These are phyloP conservation scores for Apamea anceps DNA, from an alignment of 2,888 invertebrate genomes.

Conservation along the genomic window DNA sequence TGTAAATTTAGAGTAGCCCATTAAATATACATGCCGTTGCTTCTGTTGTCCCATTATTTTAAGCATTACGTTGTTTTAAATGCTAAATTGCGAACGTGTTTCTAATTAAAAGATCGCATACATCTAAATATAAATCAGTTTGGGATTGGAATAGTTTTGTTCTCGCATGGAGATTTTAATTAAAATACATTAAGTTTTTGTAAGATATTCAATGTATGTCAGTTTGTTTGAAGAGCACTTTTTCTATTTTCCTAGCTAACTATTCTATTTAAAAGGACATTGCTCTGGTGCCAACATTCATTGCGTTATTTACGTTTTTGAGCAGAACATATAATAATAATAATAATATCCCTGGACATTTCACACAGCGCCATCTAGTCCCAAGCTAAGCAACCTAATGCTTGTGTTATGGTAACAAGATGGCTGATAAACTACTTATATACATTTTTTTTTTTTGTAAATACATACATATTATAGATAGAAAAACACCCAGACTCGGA, in stretches of 20 bases:
- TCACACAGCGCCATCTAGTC: no score
- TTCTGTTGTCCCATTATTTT: slow-evolving; percentile 31
- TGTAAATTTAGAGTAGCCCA: slow-evolving; percentile 38
- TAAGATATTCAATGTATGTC: not conserved
- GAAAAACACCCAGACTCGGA: no score
- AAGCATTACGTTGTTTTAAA: slow-evolving; percentile 41
- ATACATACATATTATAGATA: no score
- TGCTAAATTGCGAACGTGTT: slow-evolving; percentile 48
- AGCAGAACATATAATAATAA: no score
- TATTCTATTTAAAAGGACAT: not conserved
- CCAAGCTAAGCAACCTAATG: no score
- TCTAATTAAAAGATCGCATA: slow-evolving; percentile 59
- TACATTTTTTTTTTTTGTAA: no score
- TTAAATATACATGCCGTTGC: slow-evolving; percentile 42
- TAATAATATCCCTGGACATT: no score
- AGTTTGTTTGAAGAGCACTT: not conserved
- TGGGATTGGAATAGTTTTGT: slow-evolving; percentile 47
- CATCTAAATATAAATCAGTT: slow-evolving; percentile 53
- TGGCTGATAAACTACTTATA: no score
- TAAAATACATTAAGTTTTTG: slow-evolving; percentile 19
- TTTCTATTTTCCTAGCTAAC: not conserved
- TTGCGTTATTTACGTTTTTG: not conserved
- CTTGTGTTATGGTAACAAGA: no score
- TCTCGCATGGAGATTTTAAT: slow-evolving; percentile 39
- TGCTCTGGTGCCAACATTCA: not conserved